Evolutionary conservation across 2,113 vertebrate species (phyloP), one percentile per base, ranked within the genome.

Genomic region (Oncorhynchus nerka): DNA sequence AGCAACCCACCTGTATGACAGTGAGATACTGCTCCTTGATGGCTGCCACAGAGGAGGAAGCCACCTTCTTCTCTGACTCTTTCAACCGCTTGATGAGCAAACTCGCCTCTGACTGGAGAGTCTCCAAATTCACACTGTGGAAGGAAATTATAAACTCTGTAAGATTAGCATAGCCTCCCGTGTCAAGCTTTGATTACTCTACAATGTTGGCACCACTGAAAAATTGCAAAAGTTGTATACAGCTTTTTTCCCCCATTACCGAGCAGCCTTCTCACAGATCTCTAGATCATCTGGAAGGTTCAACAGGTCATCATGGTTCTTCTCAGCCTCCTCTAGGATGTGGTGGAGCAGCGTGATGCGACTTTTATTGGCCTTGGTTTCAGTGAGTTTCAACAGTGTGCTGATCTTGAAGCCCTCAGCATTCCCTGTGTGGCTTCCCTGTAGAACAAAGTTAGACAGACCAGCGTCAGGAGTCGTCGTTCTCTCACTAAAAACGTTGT

Each of bases 341-440:
- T 97, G 96, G 86, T 98, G 96, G 5, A 98, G 93, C 73, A 97
- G 91, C 0, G 96, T 98, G 83, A 98, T 94, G 0, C 96, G 94
- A n/a, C 94, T 94, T 88, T 95, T 95, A 89, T 95, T 97, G 81
- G 97, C 94, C 92, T 95, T 98, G 19, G 96, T 97, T 86, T 98
- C 96, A 0, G 96, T 96, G 77, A 98, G 93, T 82, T 96, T 97
- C 65, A 97, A 92, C 83, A 98, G 91, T 1, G 96, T 96, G 85
- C 91, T 92, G 78, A 98, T 97, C 91, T 96, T 97, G 89, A 98
- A 98, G 6, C 97, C 97, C 0, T 96, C 94, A 0, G 97, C 96
- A 1, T 97, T 93, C 0, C 96, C 97, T 0, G 95, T 98, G 92
- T 97, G 96, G 84, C 96, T 97, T 78, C 97, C 97, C 97, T 98